Conservation (phyloP, 2,113 vertebrate genomes). For the Hiodon tergisus region DNA sequence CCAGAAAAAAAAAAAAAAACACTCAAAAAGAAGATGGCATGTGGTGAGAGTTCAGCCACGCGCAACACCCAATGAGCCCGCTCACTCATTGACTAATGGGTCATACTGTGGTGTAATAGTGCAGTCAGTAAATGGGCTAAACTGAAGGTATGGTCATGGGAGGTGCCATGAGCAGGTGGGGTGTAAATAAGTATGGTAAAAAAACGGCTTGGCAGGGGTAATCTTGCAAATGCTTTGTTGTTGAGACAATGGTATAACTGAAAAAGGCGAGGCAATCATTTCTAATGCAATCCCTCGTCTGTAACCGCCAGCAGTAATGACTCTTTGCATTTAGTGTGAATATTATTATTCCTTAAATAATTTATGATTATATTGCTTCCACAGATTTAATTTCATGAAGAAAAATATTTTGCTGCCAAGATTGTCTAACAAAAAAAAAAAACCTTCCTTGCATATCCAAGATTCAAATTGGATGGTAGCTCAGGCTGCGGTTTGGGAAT, state of each 20-base stretch:
- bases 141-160: background rate
- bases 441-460: conserved; percentile 14
- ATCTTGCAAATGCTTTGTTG: background rate
- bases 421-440: conserved; percentile 16
- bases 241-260: background rate
- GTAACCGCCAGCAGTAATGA: conserved; percentile 16
- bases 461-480: conserved; percentile 34
- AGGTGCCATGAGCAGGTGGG: background rate
- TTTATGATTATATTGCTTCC: conserved; percentile 34
- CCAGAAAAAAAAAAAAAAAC: conserved; percentile 25
- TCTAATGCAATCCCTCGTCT: conserved; percentile 14
- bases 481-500: conserved; percentile 20
- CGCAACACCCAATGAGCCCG: conserved; percentile 29
- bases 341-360: conserved; percentile 40
- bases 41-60: conserved; percentile 31
- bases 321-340: conserved; percentile 11
- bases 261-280: conserved; percentile 13
- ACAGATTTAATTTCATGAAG: conserved; percentile 28
- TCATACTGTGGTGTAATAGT: conserved; percentile 30
- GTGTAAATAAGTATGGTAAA: background rate
- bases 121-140: conserved; percentile 4
- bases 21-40: conserved; percentile 31
- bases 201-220: background rate
- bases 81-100: conserved; percentile 30
- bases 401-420: conserved; percentile 14